A percentile compares a stretch with the other conserved stretches of the same genome.
Evolutionary conservation across 2,888 invertebrate species (phyloP).

Genomic region (Tiliacea citrago): DNA sequence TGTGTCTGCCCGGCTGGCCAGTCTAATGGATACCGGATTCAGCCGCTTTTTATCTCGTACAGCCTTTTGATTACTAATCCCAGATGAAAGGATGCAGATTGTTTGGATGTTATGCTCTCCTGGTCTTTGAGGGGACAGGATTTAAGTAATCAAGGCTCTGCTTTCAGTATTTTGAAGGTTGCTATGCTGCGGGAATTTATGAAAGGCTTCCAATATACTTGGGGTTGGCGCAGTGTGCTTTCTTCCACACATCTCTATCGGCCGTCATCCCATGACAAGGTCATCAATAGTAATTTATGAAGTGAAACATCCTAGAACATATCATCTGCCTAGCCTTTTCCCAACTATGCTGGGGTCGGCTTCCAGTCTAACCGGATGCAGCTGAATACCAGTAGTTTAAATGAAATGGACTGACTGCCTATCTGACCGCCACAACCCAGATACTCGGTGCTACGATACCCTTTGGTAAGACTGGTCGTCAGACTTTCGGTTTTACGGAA

Average conservation of each 20-base stretch:
- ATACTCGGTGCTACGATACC: too few species aligned
- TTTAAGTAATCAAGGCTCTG: conserved; percentile 47
- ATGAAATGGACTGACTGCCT: too few species aligned
- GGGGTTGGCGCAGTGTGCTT: neutral
- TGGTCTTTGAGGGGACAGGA: conserved; percentile 30
- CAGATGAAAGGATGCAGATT: conserved; percentile 60
- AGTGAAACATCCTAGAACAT: neutral
- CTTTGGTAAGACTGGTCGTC: too few species aligned
- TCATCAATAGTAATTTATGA: neutral
- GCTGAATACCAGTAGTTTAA: too few species aligned
- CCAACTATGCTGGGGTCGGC: too few species aligned
- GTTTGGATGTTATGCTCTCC: conserved; percentile 48
- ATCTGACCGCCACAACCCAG: too few species aligned
- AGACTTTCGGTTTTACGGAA: too few species aligned
- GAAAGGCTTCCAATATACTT: neutral
- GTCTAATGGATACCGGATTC: conserved; percentile 71
- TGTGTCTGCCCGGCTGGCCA: conserved; percentile 77
- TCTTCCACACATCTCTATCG: neutral
- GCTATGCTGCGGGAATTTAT: neutral
- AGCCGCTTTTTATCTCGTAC: conserved; percentile 62
- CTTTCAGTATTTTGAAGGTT: conserved; percentile 4
- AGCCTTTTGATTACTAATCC: conserved; percentile 68
- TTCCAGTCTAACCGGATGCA: too few species aligned
- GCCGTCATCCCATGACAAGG: neutral
- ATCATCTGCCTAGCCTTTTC: too few species aligned